Evolutionary conservation across 2,888 invertebrate genomes (phyloP), one percentile per base, ranked within the genome.

Genomic region (Acronicta leporina): DNA sequence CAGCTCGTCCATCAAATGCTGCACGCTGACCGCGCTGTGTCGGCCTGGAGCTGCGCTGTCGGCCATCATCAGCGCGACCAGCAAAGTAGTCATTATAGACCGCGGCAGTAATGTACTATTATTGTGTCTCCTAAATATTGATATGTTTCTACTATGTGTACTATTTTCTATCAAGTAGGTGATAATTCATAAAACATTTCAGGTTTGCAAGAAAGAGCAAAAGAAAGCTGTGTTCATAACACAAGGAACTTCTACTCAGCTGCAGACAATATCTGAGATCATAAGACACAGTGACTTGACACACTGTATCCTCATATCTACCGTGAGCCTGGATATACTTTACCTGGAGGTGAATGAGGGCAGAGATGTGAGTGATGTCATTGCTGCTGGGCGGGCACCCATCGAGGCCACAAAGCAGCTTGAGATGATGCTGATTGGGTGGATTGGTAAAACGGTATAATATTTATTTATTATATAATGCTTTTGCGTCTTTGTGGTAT

Each of bases 211-310:
- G 15, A 87, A 87, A 75, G 85, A 91, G 2, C 87, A 89, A 56
- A 90, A 86, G 52, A 95, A 95, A 76, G 93, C 89, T 43, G 95
- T 97, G 11, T 95, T 96, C 43, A 95, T 96, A 63, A 94, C 95
- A 0, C 94, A 95, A 65, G 85, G 96, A 59, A 90, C 93, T 20
- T 90, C 90, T 10, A 95, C 94, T 13, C 95, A 96, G 58, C 87
- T 95, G 13, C 88, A 92, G 47, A 95, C 95, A 10, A 89, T 96
- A 44, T 89, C 92, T 69, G 95, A 96, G 73, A 95, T 97, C 25
- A 93, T 96, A 35, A 87, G 90, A 7, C 95, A 95, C 72, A 96
- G 96, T 86, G 87, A 93, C 41, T 95, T 97, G 63, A 93, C 96
- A 9, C 95, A 95, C 77, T 96, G 96, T 62, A 93, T 95, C 6